Evolutionary conservation across 2,888 invertebrate species (phyloP).

Genomic region (Sepiola atlantica): DNA sequence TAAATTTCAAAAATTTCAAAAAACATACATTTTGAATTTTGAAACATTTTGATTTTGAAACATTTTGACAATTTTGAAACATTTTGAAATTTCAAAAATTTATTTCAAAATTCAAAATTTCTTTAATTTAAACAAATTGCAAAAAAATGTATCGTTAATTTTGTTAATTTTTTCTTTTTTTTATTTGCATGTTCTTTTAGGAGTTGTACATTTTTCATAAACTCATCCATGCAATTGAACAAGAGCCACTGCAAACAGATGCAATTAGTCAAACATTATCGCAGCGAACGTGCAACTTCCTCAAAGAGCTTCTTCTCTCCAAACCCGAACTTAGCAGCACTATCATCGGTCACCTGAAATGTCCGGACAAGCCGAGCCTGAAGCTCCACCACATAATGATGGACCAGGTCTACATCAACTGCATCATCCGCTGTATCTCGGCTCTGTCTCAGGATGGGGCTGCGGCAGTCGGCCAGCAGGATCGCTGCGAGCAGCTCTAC

Average conservation of each 20-base stretch:
- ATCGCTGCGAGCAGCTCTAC: slow-evolving; percentile 53
- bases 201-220: slow-evolving; percentile 64
- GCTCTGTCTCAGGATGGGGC: slow-evolving; percentile 55
- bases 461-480: slow-evolving; percentile 34
- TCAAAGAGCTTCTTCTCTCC: slow-evolving; percentile 55
- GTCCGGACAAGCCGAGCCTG: slow-evolving; percentile 50
- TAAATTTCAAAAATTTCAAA: too few relatives aligned
- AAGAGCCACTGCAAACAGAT: slow-evolving; percentile 10
- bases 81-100: too few relatives aligned
- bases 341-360: slow-evolving; percentile 54
- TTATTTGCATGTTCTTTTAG: slow-evolving; percentile 52
- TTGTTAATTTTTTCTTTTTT: neutral
- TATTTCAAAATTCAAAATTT: too few relatives aligned
- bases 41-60: too few relatives aligned
- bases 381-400: slow-evolving; percentile 53
- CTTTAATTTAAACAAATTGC: too few relatives aligned
- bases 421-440: slow-evolving; percentile 58
- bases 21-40: too few relatives aligned
- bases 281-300: slow-evolving; percentile 48
- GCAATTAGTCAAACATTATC: slow-evolving; percentile 48
- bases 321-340: slow-evolving; percentile 60
- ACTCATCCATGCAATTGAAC: slow-evolving; percentile 52
- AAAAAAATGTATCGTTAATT: neutral
- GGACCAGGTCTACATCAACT: slow-evolving; percentile 61
- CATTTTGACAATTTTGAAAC: too few relatives aligned